phyloP scores from a whole-genome alignment of 2,797 vertebrate genomes.

The Catostomus latipinnis region DNA sequence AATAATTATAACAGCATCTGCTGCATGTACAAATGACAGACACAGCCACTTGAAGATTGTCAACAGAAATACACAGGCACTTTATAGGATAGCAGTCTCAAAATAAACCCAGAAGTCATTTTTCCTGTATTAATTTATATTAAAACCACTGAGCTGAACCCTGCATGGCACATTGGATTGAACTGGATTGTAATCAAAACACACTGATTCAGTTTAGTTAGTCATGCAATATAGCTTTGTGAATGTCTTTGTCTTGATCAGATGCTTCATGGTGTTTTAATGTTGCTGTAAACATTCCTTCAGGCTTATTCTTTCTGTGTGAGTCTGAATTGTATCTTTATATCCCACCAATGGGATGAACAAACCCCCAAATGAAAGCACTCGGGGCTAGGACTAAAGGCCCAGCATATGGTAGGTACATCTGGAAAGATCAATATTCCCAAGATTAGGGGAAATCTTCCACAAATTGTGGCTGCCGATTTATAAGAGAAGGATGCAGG shows the following conservation, averaged over 20 bases:
- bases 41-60: background rate
- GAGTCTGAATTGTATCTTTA: conserved; percentile 41
- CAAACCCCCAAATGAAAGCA: conserved; percentile 26
- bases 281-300: conserved; percentile 31
- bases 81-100: background rate
- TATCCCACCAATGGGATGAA: conserved; percentile 22
- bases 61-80: conserved; percentile 2
- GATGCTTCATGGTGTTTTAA: conserved; percentile 20
- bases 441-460: conserved; percentile 48
- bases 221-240: background rate
- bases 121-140: conserved; percentile 22
- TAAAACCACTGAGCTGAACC: conserved; percentile 9
- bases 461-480: conserved; percentile 31
- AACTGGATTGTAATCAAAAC: conserved; percentile 21
- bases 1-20: too few species aligned
- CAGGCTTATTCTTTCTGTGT: conserved; percentile 18
- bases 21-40: too few species aligned
- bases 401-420: conserved; percentile 53
- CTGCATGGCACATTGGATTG: background rate
- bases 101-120: conserved; percentile 5
- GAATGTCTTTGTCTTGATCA: background rate
- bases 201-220: conserved; percentile 13
- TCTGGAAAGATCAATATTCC: conserved; percentile 60
- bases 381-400: conserved; percentile 15
- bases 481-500: conserved; percentile 38